These are phyloP conservation scores for Oreocharis arfaki DNA, from an alignment of 2,113 vertebrate genomes.

Conservation along the genomic window DNA sequence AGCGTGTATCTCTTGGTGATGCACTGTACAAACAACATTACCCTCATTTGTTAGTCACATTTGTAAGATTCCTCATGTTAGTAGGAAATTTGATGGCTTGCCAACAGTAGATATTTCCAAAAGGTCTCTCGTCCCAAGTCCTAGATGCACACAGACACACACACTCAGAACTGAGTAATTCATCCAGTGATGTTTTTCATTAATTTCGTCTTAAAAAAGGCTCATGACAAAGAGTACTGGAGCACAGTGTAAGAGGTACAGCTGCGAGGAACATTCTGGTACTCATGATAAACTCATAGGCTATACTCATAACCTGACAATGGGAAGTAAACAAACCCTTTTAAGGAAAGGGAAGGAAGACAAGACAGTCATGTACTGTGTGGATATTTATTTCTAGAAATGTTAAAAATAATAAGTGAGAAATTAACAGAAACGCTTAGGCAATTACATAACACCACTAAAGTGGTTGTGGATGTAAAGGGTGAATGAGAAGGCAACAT, in stretches of 20 bases:
- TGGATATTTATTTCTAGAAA: constrained; percentile 29
- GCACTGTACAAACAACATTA: not conserved
- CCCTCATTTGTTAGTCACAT: constrained; percentile 45
- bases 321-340: not conserved
- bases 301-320: not conserved
- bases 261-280: not conserved
- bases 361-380: not conserved
- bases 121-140: not conserved
- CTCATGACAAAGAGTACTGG: not conserved
- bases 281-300: not conserved
- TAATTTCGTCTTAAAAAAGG: constrained; percentile 31
- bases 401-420: constrained; percentile 10
- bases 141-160: not conserved
- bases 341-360: not conserved
- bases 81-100: not conserved
- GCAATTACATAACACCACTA: not conserved
- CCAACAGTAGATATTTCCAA: constrained; percentile 12
- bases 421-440: constrained; percentile 1
- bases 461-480: not conserved
- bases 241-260: not conserved
- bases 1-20: not conserved
- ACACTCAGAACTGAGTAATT: constrained; percentile 24
- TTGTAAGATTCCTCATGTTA: not conserved
- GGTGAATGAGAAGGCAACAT: not conserved
- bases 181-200: constrained; percentile 11